Evolutionary conservation across 1,140 invertebrate genomes (phyloP), one percentile per base, ranked within the genome.

Genomic region (Venustaconcha ellipsiformis): DNA sequence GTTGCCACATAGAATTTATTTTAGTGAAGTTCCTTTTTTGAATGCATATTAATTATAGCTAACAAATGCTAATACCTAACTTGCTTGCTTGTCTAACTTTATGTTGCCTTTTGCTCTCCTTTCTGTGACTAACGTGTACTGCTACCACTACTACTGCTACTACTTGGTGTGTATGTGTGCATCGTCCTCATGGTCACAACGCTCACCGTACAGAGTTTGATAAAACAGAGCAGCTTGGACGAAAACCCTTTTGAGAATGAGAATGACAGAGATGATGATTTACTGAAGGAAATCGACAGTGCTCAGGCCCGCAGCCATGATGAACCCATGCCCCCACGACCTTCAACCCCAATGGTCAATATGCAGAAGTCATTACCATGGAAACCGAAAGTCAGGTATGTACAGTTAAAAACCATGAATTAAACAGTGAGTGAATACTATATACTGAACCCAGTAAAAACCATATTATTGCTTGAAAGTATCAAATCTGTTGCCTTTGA

Each of bases 141-240:
- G 37, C 26, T 63, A 62, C 72, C 77, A 72, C 70, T 75, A 72
- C 75, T 59, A 12, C 56, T 59, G 18, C 17, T 66, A 18, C n/a
- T 63, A 37, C 62, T 15, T 63, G 23, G 57, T 57, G 23, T 71
- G 48, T 30, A n/a, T 72, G n/a, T 48, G 60, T 72, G 58, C n/a
- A 30, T 72, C 48, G 58, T 37, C 37, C 18, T 37, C 23, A 17
- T 57, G 23, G 56, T 57, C 26, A 65, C 66, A 57, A 20, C 57
- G 48, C 60, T 60, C 73, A 72, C 48, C 62, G 64, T 82, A 79
- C 92, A 95, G 92, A 94, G 93, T 86, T 93, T 97, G 82, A 95
- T 96, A 88, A 99, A 99, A 89, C 97, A 99, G 92, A 96, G 94
- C 81, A 97, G 96, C 78, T 91, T 98, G 64, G 96, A 75, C 56